Base-by-base conservation (phyloP, 2,797 vertebrate genomes). In the Lycodopsis pacificus region DNA sequence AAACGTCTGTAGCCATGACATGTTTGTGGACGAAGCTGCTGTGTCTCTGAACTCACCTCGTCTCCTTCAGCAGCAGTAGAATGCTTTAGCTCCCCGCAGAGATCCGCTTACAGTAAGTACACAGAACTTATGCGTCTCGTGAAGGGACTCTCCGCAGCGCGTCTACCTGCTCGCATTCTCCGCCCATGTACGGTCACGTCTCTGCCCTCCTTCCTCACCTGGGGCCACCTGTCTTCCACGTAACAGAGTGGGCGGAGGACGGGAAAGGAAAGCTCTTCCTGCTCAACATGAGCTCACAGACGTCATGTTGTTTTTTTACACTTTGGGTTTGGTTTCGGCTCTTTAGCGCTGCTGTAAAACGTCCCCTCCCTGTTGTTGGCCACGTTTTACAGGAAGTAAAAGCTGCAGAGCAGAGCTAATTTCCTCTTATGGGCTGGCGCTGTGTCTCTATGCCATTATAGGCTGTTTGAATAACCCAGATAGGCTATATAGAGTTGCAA, bases 261-360 rank as follows among this genome's bases (percentile, higher is more conserved):
- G 25, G 14, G 48, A 1, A 13, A 34, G 15, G 4, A 4, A 8
- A 56, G 4, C 6, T 2, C 0, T 72, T 74, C 76, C 59, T 66
- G 22, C 1, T 71, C 10, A 4, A 0, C 0, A 1, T 14, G 12
- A n/a, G 27, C 0, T 4, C 1, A 5, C 0, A 2, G 4, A 17
- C 70, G 40, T 81, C 76, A 82, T 34, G 1, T 0, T 10, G 38
- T 10, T 40, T 44, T 53, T 54, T 14, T 22, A 3, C 12, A 5
- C 14, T 46, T 86, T 86, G 82, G 82, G 86, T 83, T 82, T 66
- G 36, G 81, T 82, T 88, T 87, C 87, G 15, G 10, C 27, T 65
- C 32, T 3, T 66, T 61, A 4, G 11, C 8, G n/a, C 5, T 9
- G 15, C 44, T 27, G 25, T 27, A 17, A 25, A 2, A 44, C 4